phyloP scores from a whole-genome alignment of 2,888 invertebrate species.

The Actias luna region DNA sequence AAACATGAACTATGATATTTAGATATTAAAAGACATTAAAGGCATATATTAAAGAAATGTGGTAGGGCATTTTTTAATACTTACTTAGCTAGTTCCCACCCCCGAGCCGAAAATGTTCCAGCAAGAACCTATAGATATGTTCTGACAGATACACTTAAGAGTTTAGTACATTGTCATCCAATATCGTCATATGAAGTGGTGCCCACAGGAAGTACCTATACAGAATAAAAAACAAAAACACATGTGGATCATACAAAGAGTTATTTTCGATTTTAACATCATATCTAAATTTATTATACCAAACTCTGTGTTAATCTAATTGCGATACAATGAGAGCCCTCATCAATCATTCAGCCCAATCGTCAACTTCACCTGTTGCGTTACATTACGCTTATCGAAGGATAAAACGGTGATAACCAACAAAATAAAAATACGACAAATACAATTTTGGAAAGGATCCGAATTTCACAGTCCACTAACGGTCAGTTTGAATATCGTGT shows the following conservation, averaged over 20 bases:
- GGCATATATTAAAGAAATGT: no score
- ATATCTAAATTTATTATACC: background rate
- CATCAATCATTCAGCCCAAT: constrained; percentile 1
- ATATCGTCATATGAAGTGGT: no score
- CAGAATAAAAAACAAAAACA: no score
- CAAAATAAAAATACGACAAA: background rate
- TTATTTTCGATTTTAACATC: background rate
- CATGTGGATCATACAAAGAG: background rate
- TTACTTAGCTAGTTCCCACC: no score
- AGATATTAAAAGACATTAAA: no score
- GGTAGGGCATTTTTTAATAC: no score
- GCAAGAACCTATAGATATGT: no score
- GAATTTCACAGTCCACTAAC: background rate
- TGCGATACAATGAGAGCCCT: background rate
- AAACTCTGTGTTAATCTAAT: background rate
- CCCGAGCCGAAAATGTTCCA: no score
- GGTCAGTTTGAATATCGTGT: background rate
- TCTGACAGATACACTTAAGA: no score
- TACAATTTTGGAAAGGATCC: background rate
- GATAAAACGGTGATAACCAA: background rate
- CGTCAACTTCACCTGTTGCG: constrained; percentile 3
- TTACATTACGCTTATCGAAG: background rate
- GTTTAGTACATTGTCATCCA: no score
- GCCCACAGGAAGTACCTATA: no score
- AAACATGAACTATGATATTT: no score